Base-by-base conservation (phyloP, 1,140 invertebrate genomes). In the Drosophila quadrilineata region DNA sequence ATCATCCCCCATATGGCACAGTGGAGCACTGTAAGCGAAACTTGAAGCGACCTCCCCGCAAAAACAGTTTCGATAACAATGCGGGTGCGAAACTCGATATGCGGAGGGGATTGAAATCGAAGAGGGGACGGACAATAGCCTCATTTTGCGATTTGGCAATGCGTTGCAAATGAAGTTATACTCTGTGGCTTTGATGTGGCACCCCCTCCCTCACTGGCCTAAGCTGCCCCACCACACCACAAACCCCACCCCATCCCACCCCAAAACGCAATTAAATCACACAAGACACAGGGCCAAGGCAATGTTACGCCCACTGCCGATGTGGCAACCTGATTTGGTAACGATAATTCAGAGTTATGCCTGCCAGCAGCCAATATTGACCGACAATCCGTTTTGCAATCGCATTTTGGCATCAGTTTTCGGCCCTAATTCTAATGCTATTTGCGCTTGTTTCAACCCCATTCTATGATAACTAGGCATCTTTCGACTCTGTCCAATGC, bases 121-220 rank as follows among this genome's bases (percentile, higher is more conserved):
- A 8, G 21, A 10, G 10, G 38, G 6, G 10, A 64, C 26, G 49
- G 52, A 12, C 29, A 50, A 66, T 70, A 62, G 50, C 40, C 54
- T 26, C n/a, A n/a, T n/a, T 24, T 43, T 43, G 52, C 56, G 48
- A 35, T 33, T n/a, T n/a, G n/a, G n/a, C n/a, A n/a, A n/a, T 56
- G 75, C 56, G 31, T 84, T 63, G 79, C 60, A 77, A 85, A 85
- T 85, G 53, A 63, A 52, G 53, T 85, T 77, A 85, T 63, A 52
- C 38, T 50, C 59, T 29, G 38, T 22, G 56, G 36, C 69, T 66
- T 66, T 85, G 69, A 85, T 85, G 57, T 70, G 54, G 22, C 63
- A 17, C 22, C 46, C 12, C 12, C 8, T 35, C 8, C 33, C 33
- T 29, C 46, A 9, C n/a, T 16, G 1, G 3, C 2, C 22, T 16